These are phyloP conservation scores for Xestia ashworthii DNA, from an alignment of 2,888 invertebrate species.

Conservation along the genomic window DNA sequence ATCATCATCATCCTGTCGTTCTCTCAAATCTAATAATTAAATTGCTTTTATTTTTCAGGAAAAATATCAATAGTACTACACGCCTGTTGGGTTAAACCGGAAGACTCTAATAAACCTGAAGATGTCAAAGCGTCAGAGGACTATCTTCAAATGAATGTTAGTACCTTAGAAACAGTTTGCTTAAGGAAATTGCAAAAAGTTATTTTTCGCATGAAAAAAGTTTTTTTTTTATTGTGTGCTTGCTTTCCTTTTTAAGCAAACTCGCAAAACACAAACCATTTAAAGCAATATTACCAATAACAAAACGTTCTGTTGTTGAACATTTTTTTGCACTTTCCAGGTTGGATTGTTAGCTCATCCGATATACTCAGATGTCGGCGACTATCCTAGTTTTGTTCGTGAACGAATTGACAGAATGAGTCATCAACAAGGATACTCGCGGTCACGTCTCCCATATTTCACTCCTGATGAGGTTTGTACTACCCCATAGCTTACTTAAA, in stretches of 20 bases:
- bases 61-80: slow-evolving; percentile 91
- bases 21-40: too few species aligned
- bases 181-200: background rate
- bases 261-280: too few species aligned
- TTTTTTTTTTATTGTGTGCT: too few species aligned
- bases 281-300: background rate
- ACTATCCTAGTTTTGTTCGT: slow-evolving; percentile 87
- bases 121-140: slow-evolving; percentile 89
- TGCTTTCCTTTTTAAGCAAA: too few species aligned
- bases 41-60: slow-evolving; percentile 83
- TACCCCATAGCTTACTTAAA: slow-evolving; percentile 47
- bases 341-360: slow-evolving; percentile 88
- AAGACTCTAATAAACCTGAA: slow-evolving; percentile 78
- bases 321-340: slow-evolving; percentile 74
- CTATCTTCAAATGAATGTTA: slow-evolving; percentile 90
- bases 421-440: slow-evolving; percentile 81
- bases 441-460: slow-evolving; percentile 88
- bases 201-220: background rate
- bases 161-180: slow-evolving; percentile 60
- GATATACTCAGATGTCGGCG: slow-evolving; percentile 86
- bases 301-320: too few species aligned
- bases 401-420: slow-evolving; percentile 85
- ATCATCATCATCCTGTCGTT: background rate
- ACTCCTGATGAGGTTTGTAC: slow-evolving; percentile 84
- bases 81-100: slow-evolving; percentile 89